Base-by-base conservation (phyloP, 2,797 vertebrate species). In the Artibeus jamaicensis region DNA sequence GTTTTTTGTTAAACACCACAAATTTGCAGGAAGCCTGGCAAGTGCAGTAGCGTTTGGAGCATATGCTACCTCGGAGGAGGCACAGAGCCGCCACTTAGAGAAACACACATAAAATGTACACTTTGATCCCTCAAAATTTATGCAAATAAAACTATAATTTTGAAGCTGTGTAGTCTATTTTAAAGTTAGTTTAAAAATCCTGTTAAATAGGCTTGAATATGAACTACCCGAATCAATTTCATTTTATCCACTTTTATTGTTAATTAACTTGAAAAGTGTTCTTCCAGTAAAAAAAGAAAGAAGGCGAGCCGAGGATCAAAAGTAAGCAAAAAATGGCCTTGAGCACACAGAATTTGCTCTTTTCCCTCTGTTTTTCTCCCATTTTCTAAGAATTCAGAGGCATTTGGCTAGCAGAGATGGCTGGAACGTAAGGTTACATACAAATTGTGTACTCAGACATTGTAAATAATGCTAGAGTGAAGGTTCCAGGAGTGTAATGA, bases 1-100 rank as follows among this genome's bases (percentile, higher is more conserved):
- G 97, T 98, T 98, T 98, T 98, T 98, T 98, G 98, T 98, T 98
- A 98, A 98, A 98, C 97, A 98, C 96, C 97, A 98, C 97, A 98
- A 98, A 98, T 98, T 97, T 98, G 96, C 97, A 91, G 98, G 97
- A 97, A 98, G 94, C 96, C 97, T 98, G 97, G 97, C 95, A 97
- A 98, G 98, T 97, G 97, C 96, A 98, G 95, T 97, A 98, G 97
- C 96, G 86, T 97, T 98, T 96, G 97, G 94, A 87, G 96, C 98
- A 98, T 98, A 98, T 92, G 97, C 95, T 98, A 97, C 95, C 89
- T 98, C 94, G 2, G 96, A 95, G 94, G 92, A 62, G 32, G 62
- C 73, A 98, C 97, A 98, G 98, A 98, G 96, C 96, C 96, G 93
- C 95, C 92, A 73, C 95, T 96, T 96, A 97, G 94, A 97, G 97